Base-by-base conservation (phyloP, 2,888 invertebrate genomes). In the Carterocephalus palaemon region DNA sequence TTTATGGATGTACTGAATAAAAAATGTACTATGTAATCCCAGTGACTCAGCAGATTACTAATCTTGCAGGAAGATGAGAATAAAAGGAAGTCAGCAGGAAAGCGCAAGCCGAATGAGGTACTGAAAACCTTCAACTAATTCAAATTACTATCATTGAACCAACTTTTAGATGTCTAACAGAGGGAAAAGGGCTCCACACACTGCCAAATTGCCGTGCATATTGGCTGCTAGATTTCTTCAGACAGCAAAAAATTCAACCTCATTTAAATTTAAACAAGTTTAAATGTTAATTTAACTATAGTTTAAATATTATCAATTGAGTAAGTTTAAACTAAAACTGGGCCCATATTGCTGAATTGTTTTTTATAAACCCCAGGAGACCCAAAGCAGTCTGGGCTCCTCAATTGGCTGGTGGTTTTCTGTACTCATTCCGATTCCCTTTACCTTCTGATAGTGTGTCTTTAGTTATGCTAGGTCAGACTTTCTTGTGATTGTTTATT, bases 71-170 rank as follows among this genome's bases (percentile, higher is more conserved):
- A 84, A 67, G 75, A 82, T 81, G 82, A 89, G 51, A 81, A 83
- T 67, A 85, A 88, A 69, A 88, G 88, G 62, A 89, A 87, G 43
- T 62, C 78, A 60, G 78, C 85, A 36, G 83, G 88, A 67, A 87
- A 83, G 65, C 88, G 86, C 73, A 83, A 76, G 67, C 83, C 79
- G 63, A 88, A 84, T 84, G 87, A 87, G 86, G 87, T 86, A 87
- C 83, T 82, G 83, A 84, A 84, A 82, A 83, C 85, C 84, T 83
- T 84, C 78, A 84, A 74, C 77, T 84, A 79, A 80, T 77, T 59
- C 53, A 61, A 54, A 54, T 52, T 55, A 53, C 52, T 47, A 52
- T 13, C 28, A 29, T 53, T 52, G 57, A 54, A 60, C 60, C 20
- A 33, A 53, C 52, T 51, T 48, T 62, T 60, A 54, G 55, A 48